Base-by-base conservation (phyloP, 2,113 vertebrate genomes). In the Chunga burmeisteri region DNA sequence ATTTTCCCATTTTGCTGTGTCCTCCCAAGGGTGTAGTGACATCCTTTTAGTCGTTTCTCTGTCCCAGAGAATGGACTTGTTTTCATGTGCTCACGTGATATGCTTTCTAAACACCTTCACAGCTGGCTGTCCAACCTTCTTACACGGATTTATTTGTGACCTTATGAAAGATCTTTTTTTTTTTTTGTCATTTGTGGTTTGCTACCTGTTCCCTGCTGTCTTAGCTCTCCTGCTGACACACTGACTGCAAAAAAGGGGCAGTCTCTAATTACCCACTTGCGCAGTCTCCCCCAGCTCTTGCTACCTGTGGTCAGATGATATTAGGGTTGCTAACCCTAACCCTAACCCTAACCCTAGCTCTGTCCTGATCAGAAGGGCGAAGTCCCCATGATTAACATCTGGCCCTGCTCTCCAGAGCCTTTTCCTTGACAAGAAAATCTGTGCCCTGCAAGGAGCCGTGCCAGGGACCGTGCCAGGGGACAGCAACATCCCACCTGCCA, bases 351-450 rank as follows among this genome's bases (percentile, higher is more conserved):
- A 38, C 38, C 38, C 38, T 38, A 38, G 38, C 38, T 38, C 38
- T 47, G 50, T 27, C 34, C 9, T 25, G 29, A 20, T 2, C 5
- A 4, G 23, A 55, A 46, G 32, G 29, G 11, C 47, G 15, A 61
- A 55, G 7, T 23, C 14, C n/a, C 40, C 0, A 1, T 7, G 26
- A n/a, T 16, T 19, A 56, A 50, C 8, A 44, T 29, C 6, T 1
- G 1, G 8, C 18, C 19, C 18, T 25, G 61, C 15, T 68, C 61
- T 46, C 26, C 18, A 10, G 21, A 25, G 32, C 18, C 16, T 61
- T 42, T 72, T 56, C 9, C 18, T 49, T 13, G 0, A 13, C 8
- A 10, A 27, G 15, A 26, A 77, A 49, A 72, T 3, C 9, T 2
- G 2, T 20, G n/a, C 34, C 11, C 16, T 21, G 40, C 52, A 16